Evolutionary conservation across 1,140 invertebrate species (phyloP).

Genomic region (Dreissena rostriformis): DNA sequence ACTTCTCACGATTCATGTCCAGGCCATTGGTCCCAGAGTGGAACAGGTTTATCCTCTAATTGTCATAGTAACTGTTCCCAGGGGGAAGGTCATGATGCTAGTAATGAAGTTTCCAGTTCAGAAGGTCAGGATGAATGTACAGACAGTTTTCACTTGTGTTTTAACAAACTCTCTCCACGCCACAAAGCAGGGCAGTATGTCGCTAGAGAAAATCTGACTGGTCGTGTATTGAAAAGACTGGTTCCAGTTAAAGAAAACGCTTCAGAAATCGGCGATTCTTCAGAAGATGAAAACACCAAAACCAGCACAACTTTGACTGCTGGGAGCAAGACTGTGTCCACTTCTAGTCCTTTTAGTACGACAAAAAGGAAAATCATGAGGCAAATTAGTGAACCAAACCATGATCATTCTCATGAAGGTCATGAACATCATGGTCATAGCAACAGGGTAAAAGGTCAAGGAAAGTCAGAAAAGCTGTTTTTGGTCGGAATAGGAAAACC

Average conservation of each 20-base stretch:
- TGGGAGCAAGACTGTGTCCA: slow-evolving; percentile 42
- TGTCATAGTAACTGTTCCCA: background rate
- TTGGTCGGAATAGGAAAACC: slow-evolving; percentile 53
- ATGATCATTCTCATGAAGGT: background rate
- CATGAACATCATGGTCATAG: background rate
- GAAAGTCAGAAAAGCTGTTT: slow-evolving; percentile 41
- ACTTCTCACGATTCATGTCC: slow-evolving; percentile 67
- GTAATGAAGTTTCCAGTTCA: slow-evolving; percentile 60
- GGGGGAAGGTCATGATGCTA: slow-evolving; percentile 56
- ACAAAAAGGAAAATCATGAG: background rate
- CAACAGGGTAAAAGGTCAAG: background rate
- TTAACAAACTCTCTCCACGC: slow-evolving; percentile 47
- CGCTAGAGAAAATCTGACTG: slow-evolving; percentile 38
- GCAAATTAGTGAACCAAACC: background rate
- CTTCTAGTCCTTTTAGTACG: slow-evolving; percentile 8
- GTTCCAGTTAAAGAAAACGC: slow-evolving; percentile 43
- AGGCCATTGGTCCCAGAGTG: slow-evolving; percentile 56
- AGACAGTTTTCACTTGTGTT: slow-evolving; percentile 76
- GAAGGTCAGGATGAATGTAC: slow-evolving; percentile 70
- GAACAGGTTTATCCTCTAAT: slow-evolving; percentile 31
- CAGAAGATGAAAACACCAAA: slow-evolving; percentile 45
- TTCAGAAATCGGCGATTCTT: slow-evolving; percentile 29
- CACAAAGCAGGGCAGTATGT: slow-evolving; percentile 46
- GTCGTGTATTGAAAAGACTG: slow-evolving; percentile 34
- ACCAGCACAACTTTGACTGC: slow-evolving; percentile 51